Evolutionary conservation across 2,797 vertebrate genomes (phyloP).

Genomic region (Clarias laeviceps): DNA sequence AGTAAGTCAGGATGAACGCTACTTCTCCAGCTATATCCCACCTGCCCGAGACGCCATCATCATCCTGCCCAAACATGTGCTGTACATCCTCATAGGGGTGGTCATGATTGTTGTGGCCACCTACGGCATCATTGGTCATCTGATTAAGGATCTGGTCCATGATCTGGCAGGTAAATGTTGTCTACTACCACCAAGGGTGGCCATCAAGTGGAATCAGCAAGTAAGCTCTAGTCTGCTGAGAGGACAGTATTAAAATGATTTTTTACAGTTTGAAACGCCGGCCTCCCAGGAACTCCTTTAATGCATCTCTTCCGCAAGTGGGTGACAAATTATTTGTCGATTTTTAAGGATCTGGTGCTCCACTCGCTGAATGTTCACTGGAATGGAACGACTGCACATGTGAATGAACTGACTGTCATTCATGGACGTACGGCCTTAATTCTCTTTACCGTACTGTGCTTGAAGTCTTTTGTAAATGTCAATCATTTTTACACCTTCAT

Average conservation of each 20-base stretch:
- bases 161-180: slow-evolving; percentile 72
- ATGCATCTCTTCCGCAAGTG: too few relatives aligned
- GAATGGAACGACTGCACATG: too few relatives aligned
- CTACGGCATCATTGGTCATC: slow-evolving; percentile 78
- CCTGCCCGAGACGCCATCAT: slow-evolving; percentile 72
- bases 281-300: too few relatives aligned
- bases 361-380: too few relatives aligned
- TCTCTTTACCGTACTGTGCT: too few relatives aligned
- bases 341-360: too few relatives aligned
- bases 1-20: slow-evolving; percentile 40
- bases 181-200: background rate
- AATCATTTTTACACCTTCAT: too few relatives aligned
- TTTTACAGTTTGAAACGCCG: background rate
- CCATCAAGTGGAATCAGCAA: background rate
- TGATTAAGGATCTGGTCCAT: slow-evolving; percentile 79
- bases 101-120: slow-evolving; percentile 71
- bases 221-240: background rate
- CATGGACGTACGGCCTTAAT: too few relatives aligned
- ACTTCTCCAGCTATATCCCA: slow-evolving; percentile 72
- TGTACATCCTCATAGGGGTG: slow-evolving; percentile 74
- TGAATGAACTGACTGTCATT: too few relatives aligned
- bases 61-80: slow-evolving; percentile 65
- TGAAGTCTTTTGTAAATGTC: too few relatives aligned
- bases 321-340: too few relatives aligned
- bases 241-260: background rate